Percentiles rank a stretch among this genome's conserved stretches.
Evolutionary conservation across 2,888 invertebrate genomes (phyloP).

Genomic region (Choreutis nemorana): DNA sequence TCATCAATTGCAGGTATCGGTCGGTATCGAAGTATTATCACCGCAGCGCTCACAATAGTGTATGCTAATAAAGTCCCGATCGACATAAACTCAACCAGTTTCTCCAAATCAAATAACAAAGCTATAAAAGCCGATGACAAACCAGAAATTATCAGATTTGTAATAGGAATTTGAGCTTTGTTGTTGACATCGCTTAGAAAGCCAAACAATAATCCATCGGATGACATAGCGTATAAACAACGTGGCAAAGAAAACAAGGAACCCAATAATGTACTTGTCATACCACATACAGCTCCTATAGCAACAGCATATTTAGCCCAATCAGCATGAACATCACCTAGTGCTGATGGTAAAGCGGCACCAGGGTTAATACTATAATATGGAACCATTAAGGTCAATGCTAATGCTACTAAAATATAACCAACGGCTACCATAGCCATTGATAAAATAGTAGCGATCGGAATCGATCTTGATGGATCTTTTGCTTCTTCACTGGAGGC

Average conservation of each 20-base stretch:
- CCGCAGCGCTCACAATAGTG: slow-evolving; percentile 90
- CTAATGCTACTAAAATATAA: slow-evolving; percentile 83
- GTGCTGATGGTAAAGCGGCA: slow-evolving; percentile 83
- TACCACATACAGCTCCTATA: slow-evolving; percentile 88
- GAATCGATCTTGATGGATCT: slow-evolving; percentile 81
- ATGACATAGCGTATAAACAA: slow-evolving; percentile 91
- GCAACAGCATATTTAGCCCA: slow-evolving; percentile 89
- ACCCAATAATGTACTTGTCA: slow-evolving; percentile 88
- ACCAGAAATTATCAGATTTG: slow-evolving; percentile 81
- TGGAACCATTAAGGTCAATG: slow-evolving; percentile 83
- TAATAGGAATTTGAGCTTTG: slow-evolving; percentile 81
- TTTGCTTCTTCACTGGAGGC: slow-evolving; percentile 88
- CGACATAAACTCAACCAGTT: slow-evolving; percentile 94
- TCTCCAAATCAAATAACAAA: slow-evolving; percentile 85
- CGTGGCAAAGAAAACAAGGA: slow-evolving; percentile 86
- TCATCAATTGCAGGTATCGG: slow-evolving; percentile 63
- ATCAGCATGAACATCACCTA: slow-evolving; percentile 75
- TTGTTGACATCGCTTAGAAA: slow-evolving; percentile 79
- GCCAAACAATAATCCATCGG: slow-evolving; percentile 85
- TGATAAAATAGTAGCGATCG: slow-evolving; percentile 81
- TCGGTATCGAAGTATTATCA: slow-evolving; percentile 85
- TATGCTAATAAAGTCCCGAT: slow-evolving; percentile 90
- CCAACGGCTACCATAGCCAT: slow-evolving; percentile 81
- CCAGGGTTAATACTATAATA: slow-evolving; percentile 76
- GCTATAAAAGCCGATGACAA: slow-evolving; percentile 80